These are phyloP conservation scores for Limnephilus marmoratus DNA, from an alignment of 2,888 invertebrate genomes.

Conservation along the genomic window DNA sequence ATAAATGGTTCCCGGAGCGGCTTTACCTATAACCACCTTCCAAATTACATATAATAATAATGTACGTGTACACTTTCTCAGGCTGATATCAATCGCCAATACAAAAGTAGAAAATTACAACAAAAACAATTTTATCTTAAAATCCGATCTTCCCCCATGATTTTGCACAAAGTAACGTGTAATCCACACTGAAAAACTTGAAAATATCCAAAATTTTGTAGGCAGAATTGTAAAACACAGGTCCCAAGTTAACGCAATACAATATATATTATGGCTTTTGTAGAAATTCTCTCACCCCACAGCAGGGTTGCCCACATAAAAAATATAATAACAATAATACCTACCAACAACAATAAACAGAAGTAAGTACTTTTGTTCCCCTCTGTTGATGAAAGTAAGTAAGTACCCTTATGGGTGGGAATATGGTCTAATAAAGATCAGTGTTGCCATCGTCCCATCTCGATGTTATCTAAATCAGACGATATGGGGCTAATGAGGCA, in stretches of 20 bases:
- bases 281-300: background rate
- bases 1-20: too few relatives aligned
- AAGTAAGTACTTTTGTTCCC: background rate
- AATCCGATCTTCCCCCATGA: background rate
- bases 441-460: constrained; percentile 51
- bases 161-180: background rate
- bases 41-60: background rate
- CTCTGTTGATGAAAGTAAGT: constrained; percentile 23
- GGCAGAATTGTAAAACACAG: background rate
- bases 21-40: too few relatives aligned
- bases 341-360: constrained; percentile 17
- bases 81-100: background rate
- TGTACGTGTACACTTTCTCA: background rate
- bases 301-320: background rate
- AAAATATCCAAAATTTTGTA: background rate
- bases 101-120: background rate
- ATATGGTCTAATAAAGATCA: constrained; percentile 41
- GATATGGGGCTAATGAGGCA: constrained; percentile 44
- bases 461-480: constrained; percentile 38
- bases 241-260: background rate
- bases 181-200: background rate
- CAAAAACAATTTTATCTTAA: background rate
- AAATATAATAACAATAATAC: constrained; percentile 22
- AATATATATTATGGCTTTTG: too few relatives aligned
- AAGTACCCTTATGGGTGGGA: constrained; percentile 35